Evolutionary conservation across 2,888 invertebrate genomes (phyloP), one percentile per base, ranked within the genome.

Genomic region (Rhyacophila evoluta): DNA sequence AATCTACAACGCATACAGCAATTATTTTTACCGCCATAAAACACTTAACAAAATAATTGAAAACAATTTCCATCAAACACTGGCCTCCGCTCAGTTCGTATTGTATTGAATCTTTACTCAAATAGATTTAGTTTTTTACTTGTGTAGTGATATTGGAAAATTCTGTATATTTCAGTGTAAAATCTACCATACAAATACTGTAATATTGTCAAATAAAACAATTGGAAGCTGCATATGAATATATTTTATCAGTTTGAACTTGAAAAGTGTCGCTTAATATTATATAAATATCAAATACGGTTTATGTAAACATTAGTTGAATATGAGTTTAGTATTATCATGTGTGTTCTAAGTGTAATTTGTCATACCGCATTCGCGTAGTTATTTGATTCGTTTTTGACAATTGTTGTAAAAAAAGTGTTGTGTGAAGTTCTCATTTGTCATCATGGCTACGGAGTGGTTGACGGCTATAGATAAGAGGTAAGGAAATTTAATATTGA

Each of bases 391-490:
- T 4, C 12, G 1, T 19, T 55, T 15, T 15, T n/a, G 15, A 41
- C 12, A 12, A 41, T 55, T 8, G 0, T 1, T 1, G 6, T 4
- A 33, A 55, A 55, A 55, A 25, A 55, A 55, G 55, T 55, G 55
- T 55, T 55, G 55, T 55, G 55, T 8, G 10, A 55, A 19, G 55
- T 55, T 55, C 55, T 19, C 19, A 55, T 55, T 55, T 41, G 68
- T 72, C 68, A 80, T 39, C 83, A 88, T 88, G 88, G 89, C 89
- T 79, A 90, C 89, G 86, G 90, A 90, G 87, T 90, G 90, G 90
- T 89, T 90, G 85, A 89, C 89, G 79, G 90, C 90, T 72, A 90
- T 90, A 85, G 90, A 90, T 85, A 90, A 90, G 85, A 88, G 90
- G 90, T 90, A 84, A 84, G 85, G 10, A 55, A 55, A 55, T 55